phyloP scores from a whole-genome alignment of 2,113 vertebrate genomes.

The Notarius lentiginosus region DNA sequence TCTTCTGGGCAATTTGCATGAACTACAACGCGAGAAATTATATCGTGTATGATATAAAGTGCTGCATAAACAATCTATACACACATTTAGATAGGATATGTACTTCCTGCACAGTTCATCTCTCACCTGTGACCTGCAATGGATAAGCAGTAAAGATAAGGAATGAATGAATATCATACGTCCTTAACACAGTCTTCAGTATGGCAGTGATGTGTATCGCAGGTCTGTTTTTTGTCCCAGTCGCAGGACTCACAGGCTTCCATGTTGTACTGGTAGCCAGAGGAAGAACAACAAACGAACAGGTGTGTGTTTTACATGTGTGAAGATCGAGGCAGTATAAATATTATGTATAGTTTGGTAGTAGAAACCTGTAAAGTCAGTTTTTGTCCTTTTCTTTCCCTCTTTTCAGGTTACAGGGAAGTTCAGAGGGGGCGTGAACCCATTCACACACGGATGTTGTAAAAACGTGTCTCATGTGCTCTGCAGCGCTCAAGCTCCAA shows the following conservation, averaged over 20 bases:
- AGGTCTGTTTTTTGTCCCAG: slow-evolving; percentile 94
- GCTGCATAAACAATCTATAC: background rate
- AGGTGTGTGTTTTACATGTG: slow-evolving; percentile 72
- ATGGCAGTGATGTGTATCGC: slow-evolving; percentile 97
- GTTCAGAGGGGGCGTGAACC: slow-evolving; percentile 94
- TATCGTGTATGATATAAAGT: background rate
- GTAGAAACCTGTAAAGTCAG: background rate
- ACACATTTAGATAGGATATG: background rate
- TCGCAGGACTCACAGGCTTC: slow-evolving; percentile 93
- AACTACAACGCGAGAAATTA: background rate
- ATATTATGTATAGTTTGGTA: background rate
- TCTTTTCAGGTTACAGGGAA: slow-evolving; percentile 88
- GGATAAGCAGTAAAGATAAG: too few relatives aligned
- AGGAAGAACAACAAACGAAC: slow-evolving; percentile 94
- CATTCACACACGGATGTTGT: slow-evolving; percentile 92
- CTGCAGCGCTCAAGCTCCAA: slow-evolving; percentile 92
- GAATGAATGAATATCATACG: too few relatives aligned
- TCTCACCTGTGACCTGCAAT: background rate
- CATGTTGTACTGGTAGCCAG: slow-evolving; percentile 93
- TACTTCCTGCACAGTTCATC: background rate
- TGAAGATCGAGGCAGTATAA: background rate
- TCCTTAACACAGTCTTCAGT: slow-evolving; percentile 63
- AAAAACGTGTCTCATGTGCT: slow-evolving; percentile 91
- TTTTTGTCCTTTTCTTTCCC: background rate
- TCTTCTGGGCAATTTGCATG: background rate